phyloP scores from a whole-genome alignment of 2,113 vertebrate genomes.

The Bubo scandiacus region DNA sequence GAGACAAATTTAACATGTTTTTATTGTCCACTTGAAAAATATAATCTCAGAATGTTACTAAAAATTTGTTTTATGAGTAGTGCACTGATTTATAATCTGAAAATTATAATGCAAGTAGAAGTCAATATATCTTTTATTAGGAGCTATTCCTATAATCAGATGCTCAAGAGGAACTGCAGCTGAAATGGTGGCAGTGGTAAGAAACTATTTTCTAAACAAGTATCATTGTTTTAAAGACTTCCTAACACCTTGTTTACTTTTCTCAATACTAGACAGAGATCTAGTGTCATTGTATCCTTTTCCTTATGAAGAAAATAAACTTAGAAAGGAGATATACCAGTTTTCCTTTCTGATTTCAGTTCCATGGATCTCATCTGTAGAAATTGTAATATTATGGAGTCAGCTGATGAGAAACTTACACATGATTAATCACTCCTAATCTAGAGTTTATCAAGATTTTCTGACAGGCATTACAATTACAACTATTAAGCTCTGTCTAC shows the following conservation, averaged over 20 bases:
- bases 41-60: neutral
- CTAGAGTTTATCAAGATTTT: neutral
- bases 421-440: neutral
- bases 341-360: neutral
- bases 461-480: neutral
- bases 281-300: neutral
- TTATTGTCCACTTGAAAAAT: neutral
- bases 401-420: neutral
- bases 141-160: conserved; percentile 96
- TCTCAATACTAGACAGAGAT: neutral
- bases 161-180: conserved; percentile 97
- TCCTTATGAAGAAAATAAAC: neutral
- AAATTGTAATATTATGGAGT: neutral
- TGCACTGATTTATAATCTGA: neutral
- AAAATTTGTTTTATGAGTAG: neutral
- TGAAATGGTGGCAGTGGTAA: conserved; percentile 98
- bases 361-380: neutral
- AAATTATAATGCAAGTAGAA: neutral
- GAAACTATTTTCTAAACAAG: conserved; percentile 48
- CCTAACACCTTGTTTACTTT: neutral
- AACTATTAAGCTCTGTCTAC: neutral
- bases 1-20: neutral
- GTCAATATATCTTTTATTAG: conserved; percentile 72
- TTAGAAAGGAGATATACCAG: neutral
- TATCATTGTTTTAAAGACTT: neutral